Evolutionary conservation across 2,113 vertebrate genomes (phyloP).

Genomic region (Ellobius talpinus): DNA sequence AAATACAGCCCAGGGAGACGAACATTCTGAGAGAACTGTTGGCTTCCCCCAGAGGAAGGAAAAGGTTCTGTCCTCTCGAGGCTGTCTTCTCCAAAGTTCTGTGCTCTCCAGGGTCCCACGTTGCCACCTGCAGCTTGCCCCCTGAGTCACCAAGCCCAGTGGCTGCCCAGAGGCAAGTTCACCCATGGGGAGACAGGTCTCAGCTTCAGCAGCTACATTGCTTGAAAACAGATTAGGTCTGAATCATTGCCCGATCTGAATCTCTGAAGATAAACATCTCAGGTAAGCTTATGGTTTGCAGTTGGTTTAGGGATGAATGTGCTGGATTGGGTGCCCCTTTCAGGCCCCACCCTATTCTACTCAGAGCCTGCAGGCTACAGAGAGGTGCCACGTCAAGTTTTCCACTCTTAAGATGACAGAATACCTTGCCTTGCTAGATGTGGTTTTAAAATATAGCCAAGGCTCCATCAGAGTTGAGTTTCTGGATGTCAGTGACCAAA

Average conservation of each 20-base stretch:
- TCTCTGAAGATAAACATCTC: conserved; percentile 73
- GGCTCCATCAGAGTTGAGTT: background rate
- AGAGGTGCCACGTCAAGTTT: conserved; percentile 24
- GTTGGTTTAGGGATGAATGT: conserved; percentile 20
- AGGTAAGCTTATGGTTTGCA: conserved; percentile 64
- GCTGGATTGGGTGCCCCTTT: conserved; percentile 3
- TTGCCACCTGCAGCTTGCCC: background rate
- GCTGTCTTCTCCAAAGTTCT: background rate
- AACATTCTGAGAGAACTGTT: background rate
- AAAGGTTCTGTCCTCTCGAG: background rate
- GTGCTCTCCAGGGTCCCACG: accelerated
- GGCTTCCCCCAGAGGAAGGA: background rate
- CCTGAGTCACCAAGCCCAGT: background rate
- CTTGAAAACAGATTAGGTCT: conserved; percentile 72
- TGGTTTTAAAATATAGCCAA: background rate
- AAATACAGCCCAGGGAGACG: background rate
- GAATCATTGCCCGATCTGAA: conserved; percentile 47
- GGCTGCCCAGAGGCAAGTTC: background rate
- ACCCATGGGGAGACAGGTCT: background rate
- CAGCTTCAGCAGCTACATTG: conserved; percentile 18
- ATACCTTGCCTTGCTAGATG: conserved; percentile 21
- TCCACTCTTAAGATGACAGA: conserved; percentile 50
- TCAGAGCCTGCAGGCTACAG: background rate
- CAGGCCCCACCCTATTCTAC: background rate
- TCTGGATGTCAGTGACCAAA: conserved; percentile 5